Evolutionary conservation across 2,113 vertebrate species (phyloP), one percentile per base, ranked within the genome.

Genomic region (Chascanopsetta lugubris): DNA sequence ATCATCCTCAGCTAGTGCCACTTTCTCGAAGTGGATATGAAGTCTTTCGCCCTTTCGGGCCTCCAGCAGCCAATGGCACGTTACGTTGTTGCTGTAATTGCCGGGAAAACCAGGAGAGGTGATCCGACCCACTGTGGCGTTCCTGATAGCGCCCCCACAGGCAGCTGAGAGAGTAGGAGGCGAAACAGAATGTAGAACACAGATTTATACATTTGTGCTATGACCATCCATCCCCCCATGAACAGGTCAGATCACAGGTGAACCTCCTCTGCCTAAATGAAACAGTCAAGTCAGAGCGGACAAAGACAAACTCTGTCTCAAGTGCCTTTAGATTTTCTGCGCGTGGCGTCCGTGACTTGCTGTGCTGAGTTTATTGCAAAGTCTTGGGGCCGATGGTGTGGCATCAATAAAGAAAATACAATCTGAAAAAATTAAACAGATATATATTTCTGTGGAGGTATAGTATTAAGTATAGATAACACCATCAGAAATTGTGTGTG

Each of bases 81-180:
- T 98, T 80, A 97, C 89, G 85, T 97, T 98, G 93, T 96, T 96
- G 93, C 95, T 97, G 85, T 98, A 98, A 91, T 95, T 98, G 55
- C 93, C 93, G 0, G 96, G 96, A 80, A 96, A 98, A 61, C 95
- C 95, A 0, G 96, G 96, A 0, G 96, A 97, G 54, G 95, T 53
- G 0, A 98, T 90, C 12, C 94, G 94, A 10, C 96, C 96, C 0
- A 93, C 92, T 0, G 94, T 94, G 85, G 94, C 90, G 0, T 98
- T 98, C 48, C 88, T 92, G 34, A 97, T 77, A 72, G 93, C 67
- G 3, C 96, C 95, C 0, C 96, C 96, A 0, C 96, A 98, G 2
- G 92, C 89, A 64, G 94, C 96, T 98, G 77, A 27, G 22, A 47
- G 17, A 57, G 15, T 0, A 9, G 17, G 25, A 48, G 36, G 38